A percentile compares a stretch with the other conserved stretches of the same genome.
Conservation (phyloP, 2,113 vertebrate genomes). For the Scytalopus superciliaris region DNA sequence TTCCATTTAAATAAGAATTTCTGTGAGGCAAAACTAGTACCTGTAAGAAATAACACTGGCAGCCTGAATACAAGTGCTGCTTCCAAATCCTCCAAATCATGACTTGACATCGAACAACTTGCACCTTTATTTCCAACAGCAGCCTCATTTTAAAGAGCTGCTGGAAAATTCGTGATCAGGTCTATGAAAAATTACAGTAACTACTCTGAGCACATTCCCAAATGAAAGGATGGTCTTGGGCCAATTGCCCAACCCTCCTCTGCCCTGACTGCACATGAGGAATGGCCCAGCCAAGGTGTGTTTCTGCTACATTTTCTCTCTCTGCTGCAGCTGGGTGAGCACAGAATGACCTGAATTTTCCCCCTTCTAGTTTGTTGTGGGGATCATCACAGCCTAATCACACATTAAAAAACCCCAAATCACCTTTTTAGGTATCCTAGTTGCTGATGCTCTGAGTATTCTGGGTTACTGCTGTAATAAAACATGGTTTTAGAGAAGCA, state of each 20-base stretch:
- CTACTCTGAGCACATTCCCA: background rate
- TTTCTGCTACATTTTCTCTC: background rate
- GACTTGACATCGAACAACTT: background rate
- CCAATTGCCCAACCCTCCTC: background rate
- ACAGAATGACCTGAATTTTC: background rate
- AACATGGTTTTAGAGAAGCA: background rate
- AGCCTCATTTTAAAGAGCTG: background rate
- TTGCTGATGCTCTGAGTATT: background rate
- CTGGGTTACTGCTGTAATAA: background rate
- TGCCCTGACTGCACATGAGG: background rate
- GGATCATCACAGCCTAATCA: background rate
- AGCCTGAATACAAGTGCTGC: background rate
- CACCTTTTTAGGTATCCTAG: background rate
- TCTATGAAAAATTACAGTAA: conserved; percentile 12
- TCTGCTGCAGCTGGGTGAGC: background rate
- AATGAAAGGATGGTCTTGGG: background rate
- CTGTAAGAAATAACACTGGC: background rate
- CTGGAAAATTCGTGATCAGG: conserved; percentile 11
- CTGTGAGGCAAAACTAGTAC: background rate
- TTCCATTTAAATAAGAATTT: background rate
- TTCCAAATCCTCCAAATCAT: background rate
- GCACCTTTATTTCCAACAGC: background rate
- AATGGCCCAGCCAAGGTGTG: background rate
- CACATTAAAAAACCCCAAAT: background rate
- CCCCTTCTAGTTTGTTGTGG: background rate